Base-by-base conservation (phyloP, 2,797 vertebrate genomes). In the Pachyuromys duprasi region DNA sequence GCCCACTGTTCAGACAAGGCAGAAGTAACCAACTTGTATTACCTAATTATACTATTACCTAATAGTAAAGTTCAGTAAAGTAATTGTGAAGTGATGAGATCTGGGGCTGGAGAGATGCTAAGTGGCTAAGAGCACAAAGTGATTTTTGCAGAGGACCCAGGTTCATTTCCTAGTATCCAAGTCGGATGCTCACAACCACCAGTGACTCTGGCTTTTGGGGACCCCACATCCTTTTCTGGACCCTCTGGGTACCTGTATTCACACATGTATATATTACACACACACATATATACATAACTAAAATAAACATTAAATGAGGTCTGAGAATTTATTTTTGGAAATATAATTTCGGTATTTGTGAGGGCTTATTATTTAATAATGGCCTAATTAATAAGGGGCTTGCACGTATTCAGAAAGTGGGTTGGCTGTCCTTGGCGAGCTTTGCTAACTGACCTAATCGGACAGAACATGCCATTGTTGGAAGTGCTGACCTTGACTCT, bases 271-370 rank as follows among this genome's bases (percentile, higher is more conserved):
- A 33, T 4, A 11, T 8, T 8, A 15, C 12, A 18, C 14, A 31
- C 8, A 42, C 14, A 45, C 60, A 62, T 4, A 82, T 8, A 8
- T 2, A 62, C 57, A 33, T 22, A 45, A 42, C 74, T 36, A 86
- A 75, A 45, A 31, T 76, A 39, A 31, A 14, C 17, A 49, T 49
- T 8, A 49, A 57, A 81, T 86, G 6, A 26, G 7, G 81, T 93
- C 72, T 78, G 84, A 84, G 63, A 63, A n/a, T 39, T 57, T 67
- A 70, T 70, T 94, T 86, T 60, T 65, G 88, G 62, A 82, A 28
- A 79, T 72, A 9, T 39, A 42, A 67, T 67, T 91, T 74, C 36
- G 55, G 36, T 70, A 45, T 79, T 69, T 74, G 1, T 79, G 79
- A 83, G 17, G 62, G 24, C 53, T 82, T 67, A 4, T 67, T 42